Evolutionary conservation across 2,888 invertebrate genomes (phyloP).

Genomic region (Argyresthia goedartella): DNA sequence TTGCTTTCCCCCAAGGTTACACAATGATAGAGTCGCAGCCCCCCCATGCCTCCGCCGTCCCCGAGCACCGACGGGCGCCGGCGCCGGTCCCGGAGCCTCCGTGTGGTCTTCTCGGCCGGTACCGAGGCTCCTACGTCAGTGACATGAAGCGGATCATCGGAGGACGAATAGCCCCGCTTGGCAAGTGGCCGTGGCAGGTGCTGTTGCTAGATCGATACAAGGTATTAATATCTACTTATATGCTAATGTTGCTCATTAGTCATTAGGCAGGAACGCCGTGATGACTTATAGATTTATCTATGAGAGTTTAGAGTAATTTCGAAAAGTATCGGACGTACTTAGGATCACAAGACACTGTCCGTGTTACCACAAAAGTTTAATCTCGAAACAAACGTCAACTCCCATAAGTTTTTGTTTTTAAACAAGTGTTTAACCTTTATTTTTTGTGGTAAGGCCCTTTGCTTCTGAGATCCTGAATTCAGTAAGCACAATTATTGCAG

Average conservation of each 20-base stretch:
- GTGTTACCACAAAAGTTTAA: too few relatives aligned
- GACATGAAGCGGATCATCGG: conserved; percentile 88
- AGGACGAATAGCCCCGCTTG: conserved; percentile 81
- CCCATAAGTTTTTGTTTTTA: too few relatives aligned
- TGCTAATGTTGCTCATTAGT: not conserved
- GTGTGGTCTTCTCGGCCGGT: conserved; percentile 31
- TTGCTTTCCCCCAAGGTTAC: conserved; percentile 27
- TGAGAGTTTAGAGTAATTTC: too few relatives aligned
- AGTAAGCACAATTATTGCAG: too few relatives aligned
- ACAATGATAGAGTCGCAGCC: conserved; percentile 41
- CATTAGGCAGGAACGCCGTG: too few relatives aligned
- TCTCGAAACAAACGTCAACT: too few relatives aligned
- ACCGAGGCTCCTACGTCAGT: conserved; percentile 44
- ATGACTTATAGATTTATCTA: too few relatives aligned
- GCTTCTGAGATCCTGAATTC: too few relatives aligned
- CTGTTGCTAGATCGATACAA: conserved; percentile 87
- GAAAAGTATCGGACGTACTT: too few relatives aligned
- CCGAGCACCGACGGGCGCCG: conserved; percentile 35
- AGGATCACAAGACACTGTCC: too few relatives aligned
- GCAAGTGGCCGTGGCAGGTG: conserved; percentile 97
- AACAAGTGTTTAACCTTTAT: too few relatives aligned
- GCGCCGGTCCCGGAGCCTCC: conserved; percentile 26
- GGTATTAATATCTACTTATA: conserved; percentile 70
- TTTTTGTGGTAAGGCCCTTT: too few relatives aligned
- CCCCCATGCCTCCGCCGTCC: conserved; percentile 31